A percentile compares a stretch with the other conserved stretches of the same genome.
Evolutionary conservation across 2,113 vertebrate species (phyloP).

Genomic region (Neolamprologus sp.): DNA sequence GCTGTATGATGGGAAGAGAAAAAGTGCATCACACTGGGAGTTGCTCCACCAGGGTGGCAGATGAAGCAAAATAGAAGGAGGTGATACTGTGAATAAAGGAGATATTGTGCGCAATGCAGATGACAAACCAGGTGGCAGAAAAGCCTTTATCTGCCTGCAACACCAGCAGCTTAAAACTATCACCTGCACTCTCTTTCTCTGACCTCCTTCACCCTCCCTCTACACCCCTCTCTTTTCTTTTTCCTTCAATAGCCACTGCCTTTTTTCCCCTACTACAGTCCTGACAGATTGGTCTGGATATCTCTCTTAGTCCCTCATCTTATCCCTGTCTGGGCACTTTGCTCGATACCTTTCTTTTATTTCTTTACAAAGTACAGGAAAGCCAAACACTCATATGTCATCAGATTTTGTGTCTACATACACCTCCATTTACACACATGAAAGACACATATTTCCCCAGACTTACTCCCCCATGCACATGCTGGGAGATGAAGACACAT

Average conservation of each 20-base stretch:
- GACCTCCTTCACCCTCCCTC: conserved; percentile 27
- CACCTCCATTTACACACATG: neutral
- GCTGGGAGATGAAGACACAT: conserved; percentile 16
- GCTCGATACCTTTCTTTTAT: neutral
- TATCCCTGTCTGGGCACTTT: neutral
- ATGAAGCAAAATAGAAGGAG: conserved; percentile 43
- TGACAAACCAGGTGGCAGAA: conserved; percentile 36
- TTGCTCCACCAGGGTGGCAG: conserved; percentile 42
- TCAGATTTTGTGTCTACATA: neutral
- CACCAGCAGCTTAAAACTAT: conserved; percentile 52
- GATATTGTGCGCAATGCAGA: conserved; percentile 49
- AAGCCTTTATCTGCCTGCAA: conserved; percentile 54
- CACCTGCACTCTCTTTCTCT: conserved; percentile 37
- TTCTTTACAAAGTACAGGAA: neutral
- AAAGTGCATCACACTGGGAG: conserved; percentile 32
- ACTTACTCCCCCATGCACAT: neutral
- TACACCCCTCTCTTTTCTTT: neutral
- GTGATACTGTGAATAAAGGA: conserved; percentile 52
- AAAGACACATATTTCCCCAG: neutral
- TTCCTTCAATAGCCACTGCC: conserved; percentile 12
- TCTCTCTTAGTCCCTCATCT: conserved; percentile 7
- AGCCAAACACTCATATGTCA: conserved; percentile 6
- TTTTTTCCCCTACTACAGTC: conserved; percentile 3
- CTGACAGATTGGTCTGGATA: conserved; percentile 19
- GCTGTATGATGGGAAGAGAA: conserved; percentile 44